Conservation (phyloP, 2,113 vertebrate species). For the Speoplatyrhinus poulsoni region DNA sequence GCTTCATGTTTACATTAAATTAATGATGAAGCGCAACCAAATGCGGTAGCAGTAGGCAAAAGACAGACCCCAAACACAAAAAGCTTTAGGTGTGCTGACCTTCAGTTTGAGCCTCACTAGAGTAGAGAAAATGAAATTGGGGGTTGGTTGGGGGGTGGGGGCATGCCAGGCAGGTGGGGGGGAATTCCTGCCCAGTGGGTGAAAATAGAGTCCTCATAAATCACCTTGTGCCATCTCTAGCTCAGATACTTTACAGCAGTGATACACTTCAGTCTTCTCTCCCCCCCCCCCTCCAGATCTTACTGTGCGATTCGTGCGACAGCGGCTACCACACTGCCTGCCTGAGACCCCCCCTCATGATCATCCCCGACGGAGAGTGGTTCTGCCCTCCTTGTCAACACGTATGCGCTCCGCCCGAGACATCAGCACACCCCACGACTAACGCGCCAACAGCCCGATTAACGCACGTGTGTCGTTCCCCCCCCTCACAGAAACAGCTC, state of each 20-base stretch:
- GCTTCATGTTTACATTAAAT: no score
- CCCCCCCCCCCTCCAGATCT: slow-evolving; percentile 76
- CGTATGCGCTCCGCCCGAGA: slow-evolving; percentile 73
- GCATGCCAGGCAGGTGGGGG: slow-evolving; percentile 1
- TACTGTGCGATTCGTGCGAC: slow-evolving; percentile 94
- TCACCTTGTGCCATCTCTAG: no score
- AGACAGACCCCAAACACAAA: no score
- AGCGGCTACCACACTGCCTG: slow-evolving; percentile 97
- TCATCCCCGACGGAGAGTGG: slow-evolving; percentile 98
- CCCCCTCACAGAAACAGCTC: slow-evolving; percentile 85
- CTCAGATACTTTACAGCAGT: slow-evolving; percentile 51
- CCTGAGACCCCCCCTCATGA: slow-evolving; percentile 94
- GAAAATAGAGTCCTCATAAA: slow-evolving; percentile 35
- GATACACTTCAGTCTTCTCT: slow-evolving; percentile 25
- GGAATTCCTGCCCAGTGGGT: slow-evolving; percentile 41
- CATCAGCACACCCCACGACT: slow-evolving; percentile 78
- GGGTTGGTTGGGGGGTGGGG: no score
- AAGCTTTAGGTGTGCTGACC: no score
- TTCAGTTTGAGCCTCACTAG: no score
- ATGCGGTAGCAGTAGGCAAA: no score
- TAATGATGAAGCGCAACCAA: no score
- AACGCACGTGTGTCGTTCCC: not conserved
- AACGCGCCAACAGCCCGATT: no score
- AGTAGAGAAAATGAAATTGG: no score
- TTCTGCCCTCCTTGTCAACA: slow-evolving; percentile 98